Evolutionary conservation across 2,797 vertebrate species (phyloP).

Genomic region (Merluccius polli): DNA sequence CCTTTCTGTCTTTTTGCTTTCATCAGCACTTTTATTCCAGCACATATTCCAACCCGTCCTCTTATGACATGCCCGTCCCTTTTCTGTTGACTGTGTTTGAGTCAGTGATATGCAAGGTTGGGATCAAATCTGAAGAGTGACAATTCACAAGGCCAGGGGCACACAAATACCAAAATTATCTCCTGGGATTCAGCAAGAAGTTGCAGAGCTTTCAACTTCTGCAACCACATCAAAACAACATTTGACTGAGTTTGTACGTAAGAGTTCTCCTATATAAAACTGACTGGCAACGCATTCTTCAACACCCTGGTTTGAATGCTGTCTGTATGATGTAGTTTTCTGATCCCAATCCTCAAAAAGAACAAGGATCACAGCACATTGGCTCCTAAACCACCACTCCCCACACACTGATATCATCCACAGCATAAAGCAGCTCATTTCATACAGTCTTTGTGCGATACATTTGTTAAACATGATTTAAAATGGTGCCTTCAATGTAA

Average conservation of each 20-base stretch:
- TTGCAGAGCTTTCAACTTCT: background rate
- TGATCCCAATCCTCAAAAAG: background rate
- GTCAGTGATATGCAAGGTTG: too few relatives aligned
- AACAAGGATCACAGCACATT: background rate
- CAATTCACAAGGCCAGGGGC: background rate
- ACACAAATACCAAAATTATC: background rate
- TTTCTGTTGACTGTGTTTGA: too few relatives aligned
- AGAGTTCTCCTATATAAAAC: background rate
- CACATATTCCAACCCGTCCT: background rate
- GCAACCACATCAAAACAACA: background rate
- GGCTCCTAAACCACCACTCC: background rate
- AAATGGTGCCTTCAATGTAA: background rate
- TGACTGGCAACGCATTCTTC: background rate
- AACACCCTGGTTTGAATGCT: background rate
- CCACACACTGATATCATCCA: background rate
- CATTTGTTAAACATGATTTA: conserved; percentile 25
- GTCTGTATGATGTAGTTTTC: background rate
- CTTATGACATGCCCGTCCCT: background rate
- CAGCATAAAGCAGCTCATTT: conserved; percentile 16
- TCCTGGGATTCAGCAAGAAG: background rate
- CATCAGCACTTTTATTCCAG: background rate
- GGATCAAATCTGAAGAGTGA: background rate
- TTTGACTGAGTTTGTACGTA: background rate
- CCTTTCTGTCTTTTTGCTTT: background rate
- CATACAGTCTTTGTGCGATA: conserved; percentile 5